These are phyloP conservation scores for Macrotis lagotis DNA, from an alignment of 2,113 vertebrate species.

Conservation along the genomic window DNA sequence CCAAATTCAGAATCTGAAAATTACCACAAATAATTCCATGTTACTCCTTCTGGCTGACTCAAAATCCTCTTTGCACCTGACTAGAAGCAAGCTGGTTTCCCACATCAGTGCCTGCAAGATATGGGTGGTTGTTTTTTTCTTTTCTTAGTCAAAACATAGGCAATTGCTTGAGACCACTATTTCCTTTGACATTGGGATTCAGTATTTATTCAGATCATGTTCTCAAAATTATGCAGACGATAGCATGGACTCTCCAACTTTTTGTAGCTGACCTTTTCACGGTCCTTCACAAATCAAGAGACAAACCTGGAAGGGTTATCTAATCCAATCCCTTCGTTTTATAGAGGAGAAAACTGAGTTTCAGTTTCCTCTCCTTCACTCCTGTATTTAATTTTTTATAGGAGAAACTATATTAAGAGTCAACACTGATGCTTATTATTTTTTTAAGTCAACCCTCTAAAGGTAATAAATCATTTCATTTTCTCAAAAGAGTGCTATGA, in stretches of 20 bases:
- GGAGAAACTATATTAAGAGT: conserved; percentile 44
- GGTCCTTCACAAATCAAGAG: not conserved
- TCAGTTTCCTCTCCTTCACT: not conserved
- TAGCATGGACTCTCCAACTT: conserved; percentile 8
- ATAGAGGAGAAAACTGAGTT: not conserved
- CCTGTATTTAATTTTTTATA: conserved; percentile 38
- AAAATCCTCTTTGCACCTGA: not conserved
- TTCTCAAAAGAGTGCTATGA: conserved; percentile 43
- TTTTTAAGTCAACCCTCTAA: conserved; percentile 8
- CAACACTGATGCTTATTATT: conserved; percentile 46
- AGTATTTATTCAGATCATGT: conserved; percentile 50
- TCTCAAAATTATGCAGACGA: conserved; percentile 37
- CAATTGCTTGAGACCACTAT: conserved; percentile 35
- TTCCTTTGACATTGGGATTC: conserved; percentile 38
- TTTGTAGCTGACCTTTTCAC: conserved; percentile 5
- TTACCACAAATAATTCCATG: not conserved
- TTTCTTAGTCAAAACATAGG: conserved; percentile 47
- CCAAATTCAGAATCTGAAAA: conserved; percentile 44
- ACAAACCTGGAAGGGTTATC: not conserved
- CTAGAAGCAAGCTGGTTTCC: not conserved
- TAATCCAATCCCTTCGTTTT: not conserved
- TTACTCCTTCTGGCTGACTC: not conserved
- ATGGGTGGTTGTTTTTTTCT: not conserved
- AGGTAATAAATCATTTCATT: conserved; percentile 44
- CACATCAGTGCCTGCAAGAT: conserved; percentile 7